phyloP scores from a whole-genome alignment of 2,888 invertebrate genomes.

The Tetanocera ferruginea region DNA sequence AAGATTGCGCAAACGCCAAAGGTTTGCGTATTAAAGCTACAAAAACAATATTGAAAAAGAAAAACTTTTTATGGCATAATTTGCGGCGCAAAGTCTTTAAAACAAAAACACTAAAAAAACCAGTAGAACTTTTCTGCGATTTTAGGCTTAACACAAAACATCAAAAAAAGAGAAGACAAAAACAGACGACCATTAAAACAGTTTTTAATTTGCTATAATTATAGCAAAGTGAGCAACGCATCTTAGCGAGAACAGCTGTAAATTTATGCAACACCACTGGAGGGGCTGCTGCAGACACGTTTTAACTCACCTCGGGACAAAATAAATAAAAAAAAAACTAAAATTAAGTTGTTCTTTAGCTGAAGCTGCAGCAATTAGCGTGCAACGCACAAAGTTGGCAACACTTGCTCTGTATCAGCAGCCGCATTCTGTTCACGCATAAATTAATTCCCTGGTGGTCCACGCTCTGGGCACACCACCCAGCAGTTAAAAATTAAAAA shows the following conservation, averaged over 20 bases:
- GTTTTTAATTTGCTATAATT: slow-evolving; percentile 34
- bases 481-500: background rate
- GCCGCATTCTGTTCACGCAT: background rate
- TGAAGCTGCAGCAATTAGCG: background rate
- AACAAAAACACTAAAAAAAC: background rate
- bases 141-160: background rate
- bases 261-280: slow-evolving; percentile 18
- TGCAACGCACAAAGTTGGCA: background rate
- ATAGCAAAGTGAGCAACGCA: slow-evolving; percentile 10
- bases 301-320: background rate
- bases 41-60: background rate
- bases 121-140: background rate
- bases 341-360: slow-evolving; percentile 21
- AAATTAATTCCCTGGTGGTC: slow-evolving; percentile 28
- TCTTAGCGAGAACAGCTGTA: slow-evolving; percentile 19
- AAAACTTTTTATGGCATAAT: slow-evolving; percentile 33
- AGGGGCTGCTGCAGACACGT: background rate
- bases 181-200: background rate
- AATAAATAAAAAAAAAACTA: background rate
- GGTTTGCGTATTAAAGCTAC: background rate
- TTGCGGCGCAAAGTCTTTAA: slow-evolving; percentile 3
- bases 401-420: background rate
- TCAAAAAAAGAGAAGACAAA: background rate
- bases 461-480: background rate
- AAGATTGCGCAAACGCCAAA: slow-evolving; percentile 22